These are phyloP conservation scores for Perca flavescens DNA, from an alignment of 2,113 vertebrate genomes.

Conservation along the genomic window DNA sequence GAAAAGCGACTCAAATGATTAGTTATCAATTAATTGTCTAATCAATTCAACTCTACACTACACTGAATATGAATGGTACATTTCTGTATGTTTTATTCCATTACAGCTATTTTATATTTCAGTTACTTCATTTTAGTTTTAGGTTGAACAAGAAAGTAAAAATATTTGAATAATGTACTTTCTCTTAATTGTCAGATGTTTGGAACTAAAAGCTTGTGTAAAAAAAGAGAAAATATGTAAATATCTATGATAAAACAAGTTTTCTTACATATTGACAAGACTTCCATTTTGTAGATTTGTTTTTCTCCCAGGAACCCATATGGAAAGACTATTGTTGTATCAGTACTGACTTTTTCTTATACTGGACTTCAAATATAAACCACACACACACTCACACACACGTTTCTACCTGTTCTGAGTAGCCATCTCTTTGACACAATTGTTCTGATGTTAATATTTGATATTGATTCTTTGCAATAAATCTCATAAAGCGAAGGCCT, in stretches of 20 bases:
- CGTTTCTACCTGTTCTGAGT: too few species aligned
- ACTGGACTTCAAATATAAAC: too few species aligned
- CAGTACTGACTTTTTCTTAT: too few species aligned
- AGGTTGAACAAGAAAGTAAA: background rate
- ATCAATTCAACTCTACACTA: background rate
- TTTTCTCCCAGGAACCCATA: background rate
- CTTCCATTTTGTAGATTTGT: background rate
- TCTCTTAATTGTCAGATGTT: background rate
- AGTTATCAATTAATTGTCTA: background rate
- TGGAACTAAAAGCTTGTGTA: background rate
- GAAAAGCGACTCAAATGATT: background rate
- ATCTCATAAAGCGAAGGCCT: too few species aligned
- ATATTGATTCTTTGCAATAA: too few species aligned
- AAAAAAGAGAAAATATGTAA: background rate
- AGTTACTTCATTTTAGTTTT: background rate
- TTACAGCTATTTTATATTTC: background rate
- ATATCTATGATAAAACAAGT: background rate
- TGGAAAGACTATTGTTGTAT: background rate
- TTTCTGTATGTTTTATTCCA: background rate
- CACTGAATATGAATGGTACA: background rate
- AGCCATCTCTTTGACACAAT: too few species aligned
- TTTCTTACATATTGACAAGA: background rate
- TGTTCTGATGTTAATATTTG: too few species aligned
- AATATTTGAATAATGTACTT: background rate
- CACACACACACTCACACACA: too few species aligned